Conservation (phyloP, 2,797 vertebrate species). For the Molothrus ater region DNA sequence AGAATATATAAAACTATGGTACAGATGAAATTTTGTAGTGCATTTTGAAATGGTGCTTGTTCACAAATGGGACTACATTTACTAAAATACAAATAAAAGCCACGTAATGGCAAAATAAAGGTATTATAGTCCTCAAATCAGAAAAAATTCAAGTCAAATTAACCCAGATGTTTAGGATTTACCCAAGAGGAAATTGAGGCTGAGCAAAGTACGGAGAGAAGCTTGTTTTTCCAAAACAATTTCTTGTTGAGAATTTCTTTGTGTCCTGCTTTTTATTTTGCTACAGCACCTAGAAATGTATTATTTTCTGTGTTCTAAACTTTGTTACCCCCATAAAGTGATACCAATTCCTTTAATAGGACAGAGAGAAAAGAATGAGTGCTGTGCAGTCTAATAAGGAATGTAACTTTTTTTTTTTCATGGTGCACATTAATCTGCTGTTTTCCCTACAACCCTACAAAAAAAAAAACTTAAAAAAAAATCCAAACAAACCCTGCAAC, state of each 20-base stretch:
- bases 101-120: neutral
- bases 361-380: neutral
- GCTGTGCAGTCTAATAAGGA: slow-evolving; percentile 11
- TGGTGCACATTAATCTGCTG: neutral
- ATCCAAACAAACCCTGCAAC: neutral
- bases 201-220: neutral
- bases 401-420: neutral
- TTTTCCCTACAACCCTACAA: neutral
- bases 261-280: neutral
- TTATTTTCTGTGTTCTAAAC: neutral
- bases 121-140: neutral
- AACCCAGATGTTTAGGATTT: neutral
- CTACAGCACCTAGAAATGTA: neutral
- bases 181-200: neutral
- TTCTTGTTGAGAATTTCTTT: neutral
- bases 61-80: neutral
- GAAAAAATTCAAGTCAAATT: neutral
- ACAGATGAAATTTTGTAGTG: neutral
- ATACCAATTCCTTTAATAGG: neutral
- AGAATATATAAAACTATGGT: neutral
- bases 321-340: neutral
- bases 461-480: neutral
- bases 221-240: neutral
- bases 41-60: neutral
- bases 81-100: neutral